Evolutionary conservation across 2,888 invertebrate species (phyloP).

Genomic region (Papilio demoleus): DNA sequence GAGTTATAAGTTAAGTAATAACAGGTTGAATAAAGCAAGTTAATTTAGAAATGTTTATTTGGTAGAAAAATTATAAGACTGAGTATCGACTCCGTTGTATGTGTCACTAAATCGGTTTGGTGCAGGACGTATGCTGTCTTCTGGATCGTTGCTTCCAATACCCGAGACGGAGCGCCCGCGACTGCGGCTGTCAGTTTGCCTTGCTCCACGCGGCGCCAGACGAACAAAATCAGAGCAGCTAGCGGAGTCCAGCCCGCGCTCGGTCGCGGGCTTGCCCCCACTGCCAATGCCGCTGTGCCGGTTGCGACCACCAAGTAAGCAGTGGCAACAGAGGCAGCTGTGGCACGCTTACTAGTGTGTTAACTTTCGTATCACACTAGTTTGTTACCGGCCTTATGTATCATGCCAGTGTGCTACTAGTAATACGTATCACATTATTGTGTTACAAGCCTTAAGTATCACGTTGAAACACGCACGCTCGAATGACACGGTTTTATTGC

Average conservation of each 20-base stretch:
- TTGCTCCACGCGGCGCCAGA: slow-evolving; percentile 93
- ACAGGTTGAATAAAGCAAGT: background rate
- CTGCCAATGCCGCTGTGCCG: slow-evolving; percentile 78
- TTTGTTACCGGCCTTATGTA: slow-evolving; percentile 30
- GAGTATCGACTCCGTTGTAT: background rate
- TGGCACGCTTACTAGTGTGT: slow-evolving; percentile 70
- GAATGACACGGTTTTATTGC: slow-evolving; percentile 41
- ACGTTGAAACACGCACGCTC: slow-evolving; percentile 47
- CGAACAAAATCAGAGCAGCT: slow-evolving; percentile 83
- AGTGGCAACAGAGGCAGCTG: slow-evolving; percentile 74
- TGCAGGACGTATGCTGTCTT: slow-evolving; percentile 92
- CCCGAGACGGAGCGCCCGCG: slow-evolving; percentile 90
- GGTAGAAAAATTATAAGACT: background rate
- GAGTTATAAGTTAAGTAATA: background rate
- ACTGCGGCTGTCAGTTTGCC: slow-evolving; percentile 96
- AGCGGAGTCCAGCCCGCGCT: slow-evolving; percentile 80
- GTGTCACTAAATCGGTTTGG: slow-evolving; percentile 71
- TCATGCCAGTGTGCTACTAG: slow-evolving; percentile 42
- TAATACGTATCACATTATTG: slow-evolving; percentile 40
- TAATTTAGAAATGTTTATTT: background rate
- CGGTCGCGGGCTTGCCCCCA: slow-evolving; percentile 77
- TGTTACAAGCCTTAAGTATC: slow-evolving; percentile 28
- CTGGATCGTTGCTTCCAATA: slow-evolving; percentile 96
- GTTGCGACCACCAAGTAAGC: slow-evolving; percentile 82
- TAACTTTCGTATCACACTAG: slow-evolving; percentile 45